A percentile compares a stretch with the other conserved stretches of the same genome.
Evolutionary conservation across 2,888 invertebrate species (phyloP).

Genomic region (Drosophila rellima): DNA sequence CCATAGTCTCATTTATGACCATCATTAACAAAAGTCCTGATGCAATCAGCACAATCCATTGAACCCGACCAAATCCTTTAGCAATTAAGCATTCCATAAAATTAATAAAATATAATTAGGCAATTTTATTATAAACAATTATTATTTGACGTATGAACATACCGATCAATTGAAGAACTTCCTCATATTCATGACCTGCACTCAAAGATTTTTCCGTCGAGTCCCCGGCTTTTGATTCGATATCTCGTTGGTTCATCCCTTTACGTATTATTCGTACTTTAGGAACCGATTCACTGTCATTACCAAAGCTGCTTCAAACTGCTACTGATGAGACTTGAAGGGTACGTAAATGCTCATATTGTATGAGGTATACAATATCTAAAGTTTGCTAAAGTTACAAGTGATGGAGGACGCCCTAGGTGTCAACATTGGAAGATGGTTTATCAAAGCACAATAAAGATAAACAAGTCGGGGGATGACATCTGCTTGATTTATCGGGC

Average conservation of each 20-base stretch:
- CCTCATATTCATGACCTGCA: conserved; percentile 71
- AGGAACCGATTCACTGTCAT: conserved; percentile 19
- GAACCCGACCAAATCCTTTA: conserved; percentile 89
- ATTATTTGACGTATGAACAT: conserved; percentile 25
- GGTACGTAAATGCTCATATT: conserved; percentile 12
- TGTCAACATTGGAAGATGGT: conserved; percentile 29
- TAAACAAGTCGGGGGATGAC: conserved; percentile 53
- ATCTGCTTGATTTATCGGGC: conserved; percentile 66
- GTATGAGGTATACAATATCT: conserved; percentile 37
- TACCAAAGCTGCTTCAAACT: conserved; percentile 39
- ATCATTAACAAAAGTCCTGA: conserved; percentile 89
- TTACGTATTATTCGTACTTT: conserved; percentile 18
- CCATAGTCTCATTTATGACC: conserved; percentile 90
- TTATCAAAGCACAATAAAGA: conserved; percentile 67
- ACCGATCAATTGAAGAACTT: conserved; percentile 77
- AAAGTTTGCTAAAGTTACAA: conserved; percentile 32
- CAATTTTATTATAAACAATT: no score
- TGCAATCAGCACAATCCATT: conserved; percentile 88
- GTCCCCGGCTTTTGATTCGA: conserved; percentile 39
- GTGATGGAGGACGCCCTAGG: conserved; percentile 24
- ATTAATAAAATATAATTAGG: not conserved
- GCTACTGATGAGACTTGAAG: conserved; percentile 45
- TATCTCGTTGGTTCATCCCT: conserved; percentile 21
- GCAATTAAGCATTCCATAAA: not conserved
- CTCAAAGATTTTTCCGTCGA: conserved; percentile 8